These are phyloP conservation scores for Epistrophe eligans DNA, from an alignment of 2,888 invertebrate species.

Conservation along the genomic window DNA sequence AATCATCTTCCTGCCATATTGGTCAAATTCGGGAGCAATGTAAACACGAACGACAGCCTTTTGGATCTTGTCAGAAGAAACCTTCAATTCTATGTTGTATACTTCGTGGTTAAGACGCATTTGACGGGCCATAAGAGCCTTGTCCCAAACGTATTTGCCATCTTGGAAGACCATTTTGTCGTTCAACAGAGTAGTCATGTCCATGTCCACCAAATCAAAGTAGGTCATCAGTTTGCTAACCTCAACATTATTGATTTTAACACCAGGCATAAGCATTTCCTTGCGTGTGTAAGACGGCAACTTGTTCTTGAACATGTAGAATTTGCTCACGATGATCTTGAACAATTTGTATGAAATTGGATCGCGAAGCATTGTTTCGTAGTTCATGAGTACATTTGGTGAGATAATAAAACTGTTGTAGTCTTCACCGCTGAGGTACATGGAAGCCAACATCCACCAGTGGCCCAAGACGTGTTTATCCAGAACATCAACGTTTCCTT, in stretches of 20 bases:
- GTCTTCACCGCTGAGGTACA: conserved; percentile 78
- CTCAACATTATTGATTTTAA: conserved; percentile 86
- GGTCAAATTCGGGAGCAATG: conserved; percentile 88
- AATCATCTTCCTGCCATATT: conserved; percentile 83
- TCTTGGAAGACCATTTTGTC: conserved; percentile 85
- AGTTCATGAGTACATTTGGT: conserved; percentile 88
- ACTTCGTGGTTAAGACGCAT: conserved; percentile 88
- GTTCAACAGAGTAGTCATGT: conserved; percentile 86
- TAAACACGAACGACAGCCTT: conserved; percentile 87
- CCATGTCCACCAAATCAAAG: conserved; percentile 88
- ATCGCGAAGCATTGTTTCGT: conserved; percentile 88
- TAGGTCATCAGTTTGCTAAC: conserved; percentile 89
- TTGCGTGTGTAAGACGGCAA: conserved; percentile 87
- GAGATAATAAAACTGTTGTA: conserved; percentile 79
- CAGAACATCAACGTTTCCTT: conserved; percentile 84
- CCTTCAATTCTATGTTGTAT: conserved; percentile 86
- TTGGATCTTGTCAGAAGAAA: conserved; percentile 85
- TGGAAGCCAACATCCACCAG: conserved; percentile 79
- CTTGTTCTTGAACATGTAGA: conserved; percentile 86
- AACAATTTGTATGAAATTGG: conserved; percentile 89
- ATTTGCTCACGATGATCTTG: conserved; percentile 86
- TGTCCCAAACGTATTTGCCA: conserved; percentile 79
- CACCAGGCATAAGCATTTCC: conserved; percentile 87
- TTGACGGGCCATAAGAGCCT: conserved; percentile 85
- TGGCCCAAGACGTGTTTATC: conserved; percentile 80